Evolutionary conservation across 1,140 invertebrate species (phyloP).

Genomic region (Caerostris darwini): DNA sequence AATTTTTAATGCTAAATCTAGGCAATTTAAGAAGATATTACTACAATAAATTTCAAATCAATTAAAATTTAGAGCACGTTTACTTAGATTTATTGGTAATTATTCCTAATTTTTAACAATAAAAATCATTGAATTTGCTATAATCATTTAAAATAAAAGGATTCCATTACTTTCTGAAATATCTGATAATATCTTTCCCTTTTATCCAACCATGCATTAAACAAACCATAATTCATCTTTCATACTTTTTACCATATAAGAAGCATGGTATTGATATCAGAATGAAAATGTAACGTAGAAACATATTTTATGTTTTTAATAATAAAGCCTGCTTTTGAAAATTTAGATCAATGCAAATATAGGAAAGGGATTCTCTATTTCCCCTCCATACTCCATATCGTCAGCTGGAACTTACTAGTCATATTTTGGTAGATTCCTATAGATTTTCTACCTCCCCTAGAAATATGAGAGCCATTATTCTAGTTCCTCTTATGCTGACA

Average conservation of each 20-base stretch:
- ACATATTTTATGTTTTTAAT: slow-evolving; percentile 22
- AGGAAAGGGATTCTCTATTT: neutral
- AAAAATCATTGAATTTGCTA: too few relatives aligned
- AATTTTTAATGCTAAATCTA: too few relatives aligned
- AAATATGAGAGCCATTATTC: slow-evolving; percentile 70
- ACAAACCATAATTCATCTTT: neutral
- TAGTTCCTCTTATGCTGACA: slow-evolving; percentile 66
- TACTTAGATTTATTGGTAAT: too few relatives aligned
- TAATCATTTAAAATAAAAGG: too few relatives aligned
- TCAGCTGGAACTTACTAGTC: slow-evolving; percentile 42
- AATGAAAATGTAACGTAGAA: slow-evolving; percentile 3
- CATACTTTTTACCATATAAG: neutral
- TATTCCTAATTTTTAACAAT: too few relatives aligned
- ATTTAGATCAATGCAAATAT: neutral
- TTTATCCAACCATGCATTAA: neutral
- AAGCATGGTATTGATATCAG: neutral
- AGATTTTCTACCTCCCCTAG: slow-evolving; percentile 47
- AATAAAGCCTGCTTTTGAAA: slow-evolving; percentile 21
- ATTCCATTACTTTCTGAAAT: too few relatives aligned
- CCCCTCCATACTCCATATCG: neutral
- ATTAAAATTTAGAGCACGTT: too few relatives aligned
- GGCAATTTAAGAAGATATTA: too few relatives aligned
- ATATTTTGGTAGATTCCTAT: slow-evolving; percentile 39
- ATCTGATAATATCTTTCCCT: too few relatives aligned
- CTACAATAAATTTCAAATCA: too few relatives aligned